Conservation (phyloP, 1,140 invertebrate genomes). For the Thaumetopoea pityocampa region DNA sequence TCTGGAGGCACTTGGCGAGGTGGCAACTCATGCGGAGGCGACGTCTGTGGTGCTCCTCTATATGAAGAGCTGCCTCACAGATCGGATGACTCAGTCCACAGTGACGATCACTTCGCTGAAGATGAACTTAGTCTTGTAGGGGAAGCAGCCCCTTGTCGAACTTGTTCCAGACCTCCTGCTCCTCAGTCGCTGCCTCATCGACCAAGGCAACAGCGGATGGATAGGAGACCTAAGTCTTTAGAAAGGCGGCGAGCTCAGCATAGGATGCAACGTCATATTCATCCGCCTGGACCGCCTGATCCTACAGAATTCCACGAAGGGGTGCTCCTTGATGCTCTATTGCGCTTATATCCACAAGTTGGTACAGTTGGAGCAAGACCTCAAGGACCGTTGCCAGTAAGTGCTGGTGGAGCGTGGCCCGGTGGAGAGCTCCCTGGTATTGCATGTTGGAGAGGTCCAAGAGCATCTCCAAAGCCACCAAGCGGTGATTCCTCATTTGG, state of each 20-base stretch:
- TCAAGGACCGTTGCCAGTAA: constrained; percentile 49
- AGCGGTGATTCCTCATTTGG: constrained; percentile 75
- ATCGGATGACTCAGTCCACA: constrained; percentile 66
- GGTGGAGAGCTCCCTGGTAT: constrained; percentile 62
- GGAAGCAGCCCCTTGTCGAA: constrained; percentile 65
- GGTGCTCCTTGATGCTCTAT: constrained; percentile 74
- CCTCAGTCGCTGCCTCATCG: constrained; percentile 62
- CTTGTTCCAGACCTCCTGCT: constrained; percentile 48
- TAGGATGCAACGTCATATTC: constrained; percentile 55
- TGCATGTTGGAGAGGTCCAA: constrained; percentile 65
- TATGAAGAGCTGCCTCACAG: constrained; percentile 71
- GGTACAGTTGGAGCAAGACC: constrained; percentile 67
- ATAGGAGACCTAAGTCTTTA: constrained; percentile 59
- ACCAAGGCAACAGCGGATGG: constrained; percentile 55
- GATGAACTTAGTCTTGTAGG: constrained; percentile 72
- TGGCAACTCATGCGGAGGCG: constrained; percentile 52
- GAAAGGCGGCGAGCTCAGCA: constrained; percentile 59
- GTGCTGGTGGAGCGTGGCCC: constrained; percentile 56
- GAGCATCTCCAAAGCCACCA: constrained; percentile 61
- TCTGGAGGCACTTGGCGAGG: constrained; percentile 57
- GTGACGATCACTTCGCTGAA: constrained; percentile 73
- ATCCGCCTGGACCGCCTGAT: constrained; percentile 62
- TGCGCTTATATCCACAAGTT: constrained; percentile 78
- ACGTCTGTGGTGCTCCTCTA: constrained; percentile 60
- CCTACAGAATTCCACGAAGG: constrained; percentile 76